Base-by-base conservation (phyloP, 2,888 invertebrate genomes). In the Therioaphis trifolii region DNA sequence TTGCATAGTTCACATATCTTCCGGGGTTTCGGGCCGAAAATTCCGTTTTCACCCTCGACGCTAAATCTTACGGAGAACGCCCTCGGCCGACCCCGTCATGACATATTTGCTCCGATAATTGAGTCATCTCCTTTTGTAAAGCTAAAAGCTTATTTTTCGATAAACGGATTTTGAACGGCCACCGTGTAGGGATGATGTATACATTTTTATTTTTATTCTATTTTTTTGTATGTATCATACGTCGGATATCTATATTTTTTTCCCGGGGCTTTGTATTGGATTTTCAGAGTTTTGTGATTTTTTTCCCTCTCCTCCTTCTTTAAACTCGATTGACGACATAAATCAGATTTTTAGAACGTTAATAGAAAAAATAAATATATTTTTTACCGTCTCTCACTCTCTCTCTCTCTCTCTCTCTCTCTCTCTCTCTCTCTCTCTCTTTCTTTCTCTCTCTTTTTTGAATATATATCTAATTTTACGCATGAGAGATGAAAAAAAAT, bases 101-200 rank as follows among this genome's bases (percentile, higher is more conserved):
- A 74, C 72, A 82, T 82, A 82, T 82, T 80, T 63, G 80, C 61
- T 82, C 80, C 46, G 21, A 82, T 82, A 82, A 82, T 82, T 82
- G 80, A 82, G 80, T 82, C 80, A 82, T 82, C 80, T 82, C 63
- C 72, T 82, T 82, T 72, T 82, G 72, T 82, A 82, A 82, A 82
- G 71, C 80, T 82, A 82, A 82, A 82, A 82, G 80, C 80, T 82
- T 82, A 82, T 82, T 82, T 82, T 82, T 74, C 72, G 71, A 82
- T 82, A 82, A 82, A 82, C 71, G 80, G 80, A 82, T 82, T 82
- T 82, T 72, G 72, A 82, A 82, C 49, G 80, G 80, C 80, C 80
- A 82, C 80, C 61, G 80, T 74, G 71, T 58, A 63, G 21, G 66
- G 78, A 78, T 68, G 78, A 69, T 61, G 46, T 71, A 52, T 58